Conservation (phyloP, 2,797 vertebrate genomes). For the Poecilia picta region DNA sequence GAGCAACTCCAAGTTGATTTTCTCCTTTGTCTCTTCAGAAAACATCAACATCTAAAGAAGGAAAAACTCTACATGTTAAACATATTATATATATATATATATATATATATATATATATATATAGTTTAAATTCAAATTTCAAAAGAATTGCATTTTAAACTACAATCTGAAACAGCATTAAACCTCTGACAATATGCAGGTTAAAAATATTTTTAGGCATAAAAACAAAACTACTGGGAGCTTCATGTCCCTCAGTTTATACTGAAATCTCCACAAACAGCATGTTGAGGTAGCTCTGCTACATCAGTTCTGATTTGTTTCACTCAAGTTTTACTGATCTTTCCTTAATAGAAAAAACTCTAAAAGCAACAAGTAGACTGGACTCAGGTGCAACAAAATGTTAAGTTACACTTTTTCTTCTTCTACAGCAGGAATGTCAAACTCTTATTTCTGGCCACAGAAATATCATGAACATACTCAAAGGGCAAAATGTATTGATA, state of each 20-base stretch:
- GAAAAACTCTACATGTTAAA: neutral
- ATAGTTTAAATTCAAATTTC: neutral
- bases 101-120: no score
- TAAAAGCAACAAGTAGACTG: neutral
- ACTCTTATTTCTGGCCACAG: no score
- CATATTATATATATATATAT: no score
- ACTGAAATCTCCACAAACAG: neutral
- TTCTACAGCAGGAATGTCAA: no score
- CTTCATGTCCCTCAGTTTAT: no score
- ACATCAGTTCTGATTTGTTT: neutral
- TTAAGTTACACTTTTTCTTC: neutral
- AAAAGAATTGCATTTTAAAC: neutral
- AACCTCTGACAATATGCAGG: neutral
- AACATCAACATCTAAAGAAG: conserved; percentile 77
- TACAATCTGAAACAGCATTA: neutral
- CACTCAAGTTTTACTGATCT: neutral
- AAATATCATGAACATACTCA: no score
- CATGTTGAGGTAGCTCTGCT: no score
- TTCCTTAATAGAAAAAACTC: neutral
- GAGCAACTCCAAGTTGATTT: conserved; percentile 81
- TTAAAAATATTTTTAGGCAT: neutral
- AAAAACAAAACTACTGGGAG: neutral
- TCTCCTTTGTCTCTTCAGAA: conserved; percentile 81
- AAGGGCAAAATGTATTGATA: no score
- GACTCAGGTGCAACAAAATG: neutral